Percentiles rank a stretch among this genome's conserved stretches.
phyloP scores from a whole-genome alignment of 2,888 invertebrate species.

The Leucophenga maculata region DNA sequence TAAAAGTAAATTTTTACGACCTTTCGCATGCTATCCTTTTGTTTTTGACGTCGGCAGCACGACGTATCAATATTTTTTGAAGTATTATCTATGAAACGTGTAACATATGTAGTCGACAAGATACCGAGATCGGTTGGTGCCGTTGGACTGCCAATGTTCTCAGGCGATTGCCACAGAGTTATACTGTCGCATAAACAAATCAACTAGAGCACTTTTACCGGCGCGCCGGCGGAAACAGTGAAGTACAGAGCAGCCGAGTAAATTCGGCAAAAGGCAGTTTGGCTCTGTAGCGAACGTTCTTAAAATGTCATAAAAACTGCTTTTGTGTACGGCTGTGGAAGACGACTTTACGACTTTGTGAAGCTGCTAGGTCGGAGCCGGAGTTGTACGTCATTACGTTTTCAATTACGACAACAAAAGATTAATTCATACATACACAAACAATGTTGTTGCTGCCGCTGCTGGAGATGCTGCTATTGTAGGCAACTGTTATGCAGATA shows the following conservation, averaged over 20 bases:
- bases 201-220: constrained; percentile 32
- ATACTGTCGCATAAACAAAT: constrained; percentile 42
- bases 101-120: constrained; percentile 9
- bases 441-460: constrained; percentile 14
- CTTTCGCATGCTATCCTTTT: constrained; percentile 15
- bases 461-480: neutral
- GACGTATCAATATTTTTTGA: constrained; percentile 24
- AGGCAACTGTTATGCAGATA: constrained; percentile 10
- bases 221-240: neutral
- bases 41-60: neutral
- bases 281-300: constrained; percentile 20
- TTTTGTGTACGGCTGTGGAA: neutral
- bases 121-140: neutral
- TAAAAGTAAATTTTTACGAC: constrained; percentile 31
- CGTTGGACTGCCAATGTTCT: neutral
- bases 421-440: constrained; percentile 28
- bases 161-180: constrained; percentile 2
- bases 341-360: constrained; percentile 18
- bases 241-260: neutral
- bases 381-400: constrained; percentile 24
- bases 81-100: constrained; percentile 22
- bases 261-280: constrained; percentile 28
- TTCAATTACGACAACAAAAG: constrained; percentile 31
- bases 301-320: constrained; percentile 24
- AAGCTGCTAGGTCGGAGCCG: neutral